Evolutionary conservation across 2,113 vertebrate species (phyloP).

Genomic region (Tricholaema leucomelas): DNA sequence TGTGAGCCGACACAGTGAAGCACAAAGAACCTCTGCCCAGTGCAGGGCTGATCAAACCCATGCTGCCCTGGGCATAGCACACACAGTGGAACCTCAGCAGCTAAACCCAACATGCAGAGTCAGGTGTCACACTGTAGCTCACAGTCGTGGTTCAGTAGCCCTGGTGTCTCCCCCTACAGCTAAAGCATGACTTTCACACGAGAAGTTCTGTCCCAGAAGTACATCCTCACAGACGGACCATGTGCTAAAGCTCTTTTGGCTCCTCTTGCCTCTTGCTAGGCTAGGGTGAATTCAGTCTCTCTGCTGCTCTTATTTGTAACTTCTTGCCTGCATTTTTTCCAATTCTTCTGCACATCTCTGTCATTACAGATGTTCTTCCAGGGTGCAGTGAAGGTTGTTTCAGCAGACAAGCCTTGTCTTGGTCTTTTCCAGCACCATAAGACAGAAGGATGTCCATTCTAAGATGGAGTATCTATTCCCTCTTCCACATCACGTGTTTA

Average conservation of each 20-base stretch:
- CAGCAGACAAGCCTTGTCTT: not conserved
- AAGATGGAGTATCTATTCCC: not conserved
- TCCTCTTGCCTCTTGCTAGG: not conserved
- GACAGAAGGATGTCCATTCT: not conserved
- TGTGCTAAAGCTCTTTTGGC: not conserved
- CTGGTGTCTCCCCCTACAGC: not conserved
- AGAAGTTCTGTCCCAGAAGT: not conserved
- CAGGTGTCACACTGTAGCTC: not conserved
- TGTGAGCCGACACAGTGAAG: conserved; percentile 8
- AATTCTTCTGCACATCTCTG: not conserved
- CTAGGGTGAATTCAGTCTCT: not conserved
- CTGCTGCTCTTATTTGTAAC: not conserved
- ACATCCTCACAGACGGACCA: not conserved
- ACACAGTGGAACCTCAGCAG: not conserved
- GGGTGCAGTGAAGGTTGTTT: not conserved
- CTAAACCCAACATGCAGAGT: not conserved
- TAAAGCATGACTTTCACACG: not conserved
- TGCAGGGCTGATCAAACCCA: not conserved
- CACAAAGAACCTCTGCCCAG: not conserved
- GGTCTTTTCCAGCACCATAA: not conserved
- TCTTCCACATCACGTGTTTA: not conserved
- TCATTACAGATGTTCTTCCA: not conserved
- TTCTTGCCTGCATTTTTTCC: not conserved
- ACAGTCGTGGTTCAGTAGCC: not conserved
- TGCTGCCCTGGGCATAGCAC: not conserved